These are phyloP conservation scores for Corythornis cristatus DNA, from an alignment of 2,113 vertebrate species.

Conservation along the genomic window DNA sequence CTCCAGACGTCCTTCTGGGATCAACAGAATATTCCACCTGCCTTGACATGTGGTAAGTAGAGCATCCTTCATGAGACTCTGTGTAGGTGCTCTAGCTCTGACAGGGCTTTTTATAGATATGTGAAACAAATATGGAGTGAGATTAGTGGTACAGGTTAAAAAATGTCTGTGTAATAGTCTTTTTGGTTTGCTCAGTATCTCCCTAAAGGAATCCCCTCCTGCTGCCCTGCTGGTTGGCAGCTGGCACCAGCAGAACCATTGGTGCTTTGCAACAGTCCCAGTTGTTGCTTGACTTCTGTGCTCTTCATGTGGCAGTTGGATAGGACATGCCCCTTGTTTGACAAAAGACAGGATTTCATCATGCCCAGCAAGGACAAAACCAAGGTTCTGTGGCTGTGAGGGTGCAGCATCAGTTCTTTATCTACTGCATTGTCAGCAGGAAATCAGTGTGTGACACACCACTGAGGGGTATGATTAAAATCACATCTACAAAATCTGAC, in stretches of 20 bases:
- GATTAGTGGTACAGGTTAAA: neutral
- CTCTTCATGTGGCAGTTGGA: neutral
- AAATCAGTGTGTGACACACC: neutral
- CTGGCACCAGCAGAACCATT: neutral
- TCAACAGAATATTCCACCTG: constrained; percentile 98
- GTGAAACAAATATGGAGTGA: neutral
- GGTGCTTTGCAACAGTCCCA: neutral
- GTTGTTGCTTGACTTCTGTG: neutral
- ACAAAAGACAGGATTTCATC: neutral
- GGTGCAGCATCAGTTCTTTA: neutral
- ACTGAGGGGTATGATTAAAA: neutral
- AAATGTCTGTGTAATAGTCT: neutral
- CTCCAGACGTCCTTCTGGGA: constrained; percentile 94
- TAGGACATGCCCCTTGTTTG: neutral
- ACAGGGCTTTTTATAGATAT: neutral
- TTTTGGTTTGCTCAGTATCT: neutral
- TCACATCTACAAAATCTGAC: no score
- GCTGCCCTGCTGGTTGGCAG: neutral
- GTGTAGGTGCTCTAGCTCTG: neutral
- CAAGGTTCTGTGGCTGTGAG: neutral
- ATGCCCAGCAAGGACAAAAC: neutral
- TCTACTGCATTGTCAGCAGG: neutral
- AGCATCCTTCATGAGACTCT: neutral
- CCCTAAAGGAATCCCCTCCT: neutral
- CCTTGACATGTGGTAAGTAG: constrained; percentile 96